These are phyloP conservation scores for Gymnodraco acuticeps DNA, from an alignment of 2,797 vertebrate genomes.

Conservation along the genomic window DNA sequence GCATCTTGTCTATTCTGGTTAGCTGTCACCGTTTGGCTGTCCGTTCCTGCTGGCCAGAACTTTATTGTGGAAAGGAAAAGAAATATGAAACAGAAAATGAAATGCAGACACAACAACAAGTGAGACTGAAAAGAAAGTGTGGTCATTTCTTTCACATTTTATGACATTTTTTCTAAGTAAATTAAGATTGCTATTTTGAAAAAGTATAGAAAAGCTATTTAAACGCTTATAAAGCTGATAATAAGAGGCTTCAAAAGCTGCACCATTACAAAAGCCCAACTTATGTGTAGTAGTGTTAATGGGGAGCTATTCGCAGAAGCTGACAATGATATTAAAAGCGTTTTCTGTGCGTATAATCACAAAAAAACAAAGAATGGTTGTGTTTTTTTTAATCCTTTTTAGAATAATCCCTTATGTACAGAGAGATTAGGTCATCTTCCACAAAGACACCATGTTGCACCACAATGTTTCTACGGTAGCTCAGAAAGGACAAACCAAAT, in stretches of 20 bases:
- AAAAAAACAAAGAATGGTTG: too few relatives aligned
- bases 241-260: background rate
- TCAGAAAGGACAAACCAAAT: too few relatives aligned
- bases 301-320: too few relatives aligned
- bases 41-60: constrained; percentile 41
- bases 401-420: too few relatives aligned
- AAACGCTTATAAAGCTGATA: background rate
- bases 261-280: background rate
- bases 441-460: too few relatives aligned
- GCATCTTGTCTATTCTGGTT: constrained; percentile 55
- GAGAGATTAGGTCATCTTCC: too few relatives aligned
- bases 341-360: too few relatives aligned
- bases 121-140: background rate
- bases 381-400: too few relatives aligned
- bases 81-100: background rate
- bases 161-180: background rate
- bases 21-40: constrained; percentile 51
- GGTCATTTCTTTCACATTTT: background rate
- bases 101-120: background rate
- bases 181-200: background rate
- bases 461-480: too few relatives aligned
- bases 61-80: constrained; percentile 18
- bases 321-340: too few relatives aligned
- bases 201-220: background rate
- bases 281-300: background rate